Base-by-base conservation (phyloP, 2,888 invertebrate species). In the Meteorus colon region DNA sequence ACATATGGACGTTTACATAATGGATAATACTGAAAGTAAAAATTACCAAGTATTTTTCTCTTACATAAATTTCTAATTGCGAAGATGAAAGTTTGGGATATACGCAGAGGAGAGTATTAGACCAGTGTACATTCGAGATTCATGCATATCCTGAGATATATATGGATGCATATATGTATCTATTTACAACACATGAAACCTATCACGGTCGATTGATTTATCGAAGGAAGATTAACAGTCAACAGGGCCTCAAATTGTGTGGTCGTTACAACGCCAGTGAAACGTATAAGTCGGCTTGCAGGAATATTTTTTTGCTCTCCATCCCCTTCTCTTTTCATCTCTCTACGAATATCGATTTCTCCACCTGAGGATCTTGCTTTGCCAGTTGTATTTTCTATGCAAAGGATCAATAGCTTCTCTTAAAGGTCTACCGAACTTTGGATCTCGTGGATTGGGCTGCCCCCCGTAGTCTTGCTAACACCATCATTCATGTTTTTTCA, bases 201-300 rank as follows among this genome's bases (percentile, higher is more conserved):
- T 72, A 72, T 71, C 34, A 81, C 79, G 82, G 85, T 84, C 84
- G 85, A 85, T 85, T 82, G 85, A 82, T 81, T 79, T 79, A 81
- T 80, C 70, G 83, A 75, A 79, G 83, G 80, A 81, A 84, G 84
- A 85, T 85, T 84, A 85, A 81, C 78, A 76, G 78, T 69, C 70
- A 68, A 55, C 34, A 73, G 78, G 78, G 80, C 80, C 79, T 67
- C 68, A 79, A 82, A 81, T 81, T 80, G 80, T 81, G 78, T 79
- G 81, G 79, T 85, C 81, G 85, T 86, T 86, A 83, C 81, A 82
- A 82, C 81, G 82, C 79, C 82, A 82, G 80, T 83, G 84, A 82
- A 73, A 83, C 85, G 85, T 85, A 74, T 85, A 85, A 85, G 86
- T 84, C 84, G 85, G 84, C 83, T 86, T 82, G 84, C 76, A 81